Base-by-base conservation (phyloP, 2,797 vertebrate species). In the Pteropus rufus region DNA sequence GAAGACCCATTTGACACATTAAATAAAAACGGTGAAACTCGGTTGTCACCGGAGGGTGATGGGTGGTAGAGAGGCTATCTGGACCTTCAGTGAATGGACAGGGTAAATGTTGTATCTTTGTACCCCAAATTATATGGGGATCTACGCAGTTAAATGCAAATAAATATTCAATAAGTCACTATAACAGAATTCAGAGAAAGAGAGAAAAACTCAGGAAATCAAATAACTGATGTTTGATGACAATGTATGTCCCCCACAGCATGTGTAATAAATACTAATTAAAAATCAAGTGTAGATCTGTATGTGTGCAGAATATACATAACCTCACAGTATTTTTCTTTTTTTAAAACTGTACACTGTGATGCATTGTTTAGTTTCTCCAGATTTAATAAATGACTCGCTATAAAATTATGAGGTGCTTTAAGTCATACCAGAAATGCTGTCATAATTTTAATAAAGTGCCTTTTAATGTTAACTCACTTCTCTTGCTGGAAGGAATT, bases 401-500 rank as follows among this genome's bases (percentile, higher is more conserved):
- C 87, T 73, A 90, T 31, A 93, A 88, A 95, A 96, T 46, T 75
- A 95, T 89, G 12, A 83, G 52, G 31, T 62, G 46, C 91, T 95
- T 95, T 79, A 94, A 94, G 73, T 91, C 69, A 95, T 60, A 89
- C 23, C 34, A 96, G 86, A 95, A 96, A 96, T 44, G 73, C 36
- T 92, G 69, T 39, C 73, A 91, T 81, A 82, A 89, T 88, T 90
- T 94, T 94, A 94, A 97, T 77, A 76, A 85, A 95, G 79, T 65
- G 9, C 19, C 79, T 80, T 91, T 97, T 89, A 95, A 93, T 83
- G 41, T 94, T 82, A 86, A 86, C 46, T 97, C 67, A 80, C 69
- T 94, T 83, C 52, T 96, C 44, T 89, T 52, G 24, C 67, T 86
- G 39, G 69, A 93, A 89, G 29, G 70, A 97, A 90, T 92, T 93